Evolutionary conservation across 2,888 invertebrate genomes (phyloP), one percentile per base, ranked within the genome.

Genomic region (Acronicta leporina): DNA sequence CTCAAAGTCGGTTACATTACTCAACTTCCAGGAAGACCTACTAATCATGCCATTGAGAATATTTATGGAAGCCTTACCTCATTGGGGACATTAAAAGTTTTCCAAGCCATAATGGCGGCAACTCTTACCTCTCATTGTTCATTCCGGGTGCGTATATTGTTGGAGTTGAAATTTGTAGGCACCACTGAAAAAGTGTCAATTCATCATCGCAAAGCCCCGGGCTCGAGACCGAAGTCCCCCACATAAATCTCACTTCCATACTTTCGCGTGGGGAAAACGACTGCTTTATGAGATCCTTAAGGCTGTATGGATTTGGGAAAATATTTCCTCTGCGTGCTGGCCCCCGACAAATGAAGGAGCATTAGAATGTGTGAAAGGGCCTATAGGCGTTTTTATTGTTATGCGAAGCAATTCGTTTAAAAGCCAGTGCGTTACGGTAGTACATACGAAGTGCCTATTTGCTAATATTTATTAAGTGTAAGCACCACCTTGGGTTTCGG

Each of bases 251-350:
- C 90, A 92, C 94, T 94, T 92, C 92, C 92, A 93, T 94, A 94
- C 94, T 94, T 92, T 92, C 90, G 91, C 92, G 92, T 88, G 91
- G 92, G 92, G 93, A 92, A 89, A 91, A 90, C 92, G 93, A 91
- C 91, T 94, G 92, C 89, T 95, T 95, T 95, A 95, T 94, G 94
- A 87, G 94, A 94, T 92, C 92, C 94, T 94, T 94, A 94, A 94
- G 94, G 94, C 94, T 92, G 94, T 94, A 94, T 94, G 94, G 94
- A 94, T 95, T 95, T 94, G 91, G 92, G 90, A 90, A 94, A 94
- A 94, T 95, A 94, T 94, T 94, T 93, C 94, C 91, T 88, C 87
- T 89, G 85, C 93, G 92, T 93, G 92, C 91, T 90, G 86, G 92
- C 91, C 91, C 88, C 88, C 91, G 89, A 90, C 92, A 93, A 94